A percentile compares a stretch with the other conserved stretches of the same genome.
Conservation (phyloP, 2,888 invertebrate genomes). For the Yponomeuta sedellus region DNA sequence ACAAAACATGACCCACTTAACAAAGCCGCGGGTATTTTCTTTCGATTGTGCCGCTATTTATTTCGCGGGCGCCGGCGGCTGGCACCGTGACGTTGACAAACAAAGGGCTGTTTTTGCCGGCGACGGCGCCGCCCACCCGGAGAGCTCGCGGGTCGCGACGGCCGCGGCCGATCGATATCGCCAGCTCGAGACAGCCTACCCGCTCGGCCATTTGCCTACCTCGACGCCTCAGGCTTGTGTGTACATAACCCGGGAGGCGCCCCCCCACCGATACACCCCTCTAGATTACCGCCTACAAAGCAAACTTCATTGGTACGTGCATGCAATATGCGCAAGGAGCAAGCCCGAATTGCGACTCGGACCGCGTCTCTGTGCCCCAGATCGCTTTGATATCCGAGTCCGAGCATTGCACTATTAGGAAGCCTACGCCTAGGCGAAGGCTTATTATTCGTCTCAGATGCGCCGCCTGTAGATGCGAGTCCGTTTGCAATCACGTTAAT, state of each 20-base stretch:
- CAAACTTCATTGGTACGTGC: slow-evolving; percentile 76
- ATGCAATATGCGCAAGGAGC: slow-evolving; percentile 76
- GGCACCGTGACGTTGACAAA: slow-evolving; percentile 12
- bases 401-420: slow-evolving; percentile 51
- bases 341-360: slow-evolving; percentile 62
- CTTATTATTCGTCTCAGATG: slow-evolving; percentile 36
- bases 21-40: slow-evolving; percentile 1
- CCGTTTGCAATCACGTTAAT: slow-evolving; percentile 54
- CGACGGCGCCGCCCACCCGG: slow-evolving; percentile 53
- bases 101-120: slow-evolving; percentile 16
- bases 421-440: slow-evolving; percentile 44
- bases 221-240: slow-evolving; percentile 74
- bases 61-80: slow-evolving; percentile 13
- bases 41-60: slow-evolving; percentile 10
- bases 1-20: neutral
- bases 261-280: slow-evolving; percentile 64
- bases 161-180: slow-evolving; percentile 71
- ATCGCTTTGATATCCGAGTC: slow-evolving; percentile 66
- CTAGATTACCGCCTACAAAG: slow-evolving; percentile 76
- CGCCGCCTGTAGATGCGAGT: slow-evolving; percentile 33
- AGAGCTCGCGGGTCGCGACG: slow-evolving; percentile 54
- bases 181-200: slow-evolving; percentile 61
- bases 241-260: slow-evolving; percentile 70
- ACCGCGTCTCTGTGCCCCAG: slow-evolving; percentile 35
- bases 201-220: slow-evolving; percentile 75